Conservation (phyloP, 2,797 vertebrate species). For the Rhinogobio ventralis region DNA sequence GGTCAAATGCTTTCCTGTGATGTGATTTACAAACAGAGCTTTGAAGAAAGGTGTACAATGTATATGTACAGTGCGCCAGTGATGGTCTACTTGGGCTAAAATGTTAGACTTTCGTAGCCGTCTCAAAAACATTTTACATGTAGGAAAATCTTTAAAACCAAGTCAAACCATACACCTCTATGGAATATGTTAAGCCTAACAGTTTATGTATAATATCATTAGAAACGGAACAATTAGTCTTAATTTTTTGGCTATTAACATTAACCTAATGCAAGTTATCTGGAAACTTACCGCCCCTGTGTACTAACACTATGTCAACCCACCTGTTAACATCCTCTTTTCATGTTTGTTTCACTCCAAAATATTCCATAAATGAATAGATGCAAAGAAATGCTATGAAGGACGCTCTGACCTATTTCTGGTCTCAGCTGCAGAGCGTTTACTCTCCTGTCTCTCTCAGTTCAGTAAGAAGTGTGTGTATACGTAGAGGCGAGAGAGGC, state of each 20-base stretch:
- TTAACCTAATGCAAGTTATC: background rate
- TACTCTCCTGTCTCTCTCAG: slow-evolving; percentile 8
- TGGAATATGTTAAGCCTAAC: background rate
- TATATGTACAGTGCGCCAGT: background rate
- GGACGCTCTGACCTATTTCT: slow-evolving; percentile 25
- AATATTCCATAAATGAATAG: slow-evolving; percentile 16
- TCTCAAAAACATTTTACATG: background rate
- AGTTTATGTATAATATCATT: background rate
- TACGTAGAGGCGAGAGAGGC: slow-evolving; percentile 34
- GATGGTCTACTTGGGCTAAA: background rate
- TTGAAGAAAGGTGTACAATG: too few relatives aligned
- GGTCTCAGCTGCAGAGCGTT: slow-evolving; percentile 43
- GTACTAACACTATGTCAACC: background rate
- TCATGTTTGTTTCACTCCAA: background rate
- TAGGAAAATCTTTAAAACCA: too few relatives aligned
- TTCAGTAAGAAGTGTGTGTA: slow-evolving; percentile 25
- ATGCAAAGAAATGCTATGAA: background rate
- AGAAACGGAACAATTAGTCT: background rate
- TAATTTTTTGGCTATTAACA: background rate
- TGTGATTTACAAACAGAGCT: background rate
- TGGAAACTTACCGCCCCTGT: background rate
- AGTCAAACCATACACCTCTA: background rate
- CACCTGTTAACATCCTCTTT: background rate
- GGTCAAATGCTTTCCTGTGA: background rate
- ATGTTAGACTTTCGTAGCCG: background rate